A percentile compares a stretch with the other conserved stretches of the same genome.
These are phyloP conservation scores for Leucophora obtusa DNA, from an alignment of 2,888 invertebrate species.

Conservation along the genomic window DNA sequence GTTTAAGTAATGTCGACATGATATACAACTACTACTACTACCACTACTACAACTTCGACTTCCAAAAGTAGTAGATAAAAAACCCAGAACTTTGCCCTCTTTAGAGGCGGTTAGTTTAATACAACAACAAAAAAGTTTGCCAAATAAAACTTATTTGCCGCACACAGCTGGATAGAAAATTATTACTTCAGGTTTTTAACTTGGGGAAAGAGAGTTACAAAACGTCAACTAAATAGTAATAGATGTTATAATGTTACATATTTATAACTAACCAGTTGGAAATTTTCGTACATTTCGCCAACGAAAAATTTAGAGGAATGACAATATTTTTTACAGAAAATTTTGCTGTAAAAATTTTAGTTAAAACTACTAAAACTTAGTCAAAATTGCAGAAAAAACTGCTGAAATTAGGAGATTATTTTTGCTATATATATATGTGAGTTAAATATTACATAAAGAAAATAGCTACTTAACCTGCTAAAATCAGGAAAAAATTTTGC, in stretches of 20 bases:
- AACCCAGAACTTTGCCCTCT: conserved; percentile 37
- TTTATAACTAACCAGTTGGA: too few relatives aligned
- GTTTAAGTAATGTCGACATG: conserved; percentile 53
- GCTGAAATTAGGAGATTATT: too few relatives aligned
- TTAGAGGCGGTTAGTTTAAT: conserved; percentile 19
- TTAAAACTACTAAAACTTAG: too few relatives aligned
- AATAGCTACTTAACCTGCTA: too few relatives aligned
- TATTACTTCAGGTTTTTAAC: conserved; percentile 35
- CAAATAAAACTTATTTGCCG: conserved; percentile 50
- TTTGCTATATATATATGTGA: too few relatives aligned
- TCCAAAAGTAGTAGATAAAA: conserved; percentile 16
- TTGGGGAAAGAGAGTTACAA: conserved; percentile 36
- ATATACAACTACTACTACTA: conserved; percentile 41
- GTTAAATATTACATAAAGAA: too few relatives aligned
- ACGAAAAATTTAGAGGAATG: too few relatives aligned
- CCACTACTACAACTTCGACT: not conserved
- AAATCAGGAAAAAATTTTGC: too few relatives aligned
- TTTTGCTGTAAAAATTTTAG: too few relatives aligned
- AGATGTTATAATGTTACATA: conserved; percentile 51
- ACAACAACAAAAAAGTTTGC: conserved; percentile 10
- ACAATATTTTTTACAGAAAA: too few relatives aligned
- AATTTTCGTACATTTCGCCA: too few relatives aligned
- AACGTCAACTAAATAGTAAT: conserved; percentile 56
- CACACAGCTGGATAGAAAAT: conserved; percentile 48
- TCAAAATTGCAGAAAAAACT: too few relatives aligned